A percentile compares a stretch with the other conserved stretches of the same genome.
Conservation (phyloP, 64 coral and sea anemone genomes). For the Dendrophyllia cribrosa region DNA sequence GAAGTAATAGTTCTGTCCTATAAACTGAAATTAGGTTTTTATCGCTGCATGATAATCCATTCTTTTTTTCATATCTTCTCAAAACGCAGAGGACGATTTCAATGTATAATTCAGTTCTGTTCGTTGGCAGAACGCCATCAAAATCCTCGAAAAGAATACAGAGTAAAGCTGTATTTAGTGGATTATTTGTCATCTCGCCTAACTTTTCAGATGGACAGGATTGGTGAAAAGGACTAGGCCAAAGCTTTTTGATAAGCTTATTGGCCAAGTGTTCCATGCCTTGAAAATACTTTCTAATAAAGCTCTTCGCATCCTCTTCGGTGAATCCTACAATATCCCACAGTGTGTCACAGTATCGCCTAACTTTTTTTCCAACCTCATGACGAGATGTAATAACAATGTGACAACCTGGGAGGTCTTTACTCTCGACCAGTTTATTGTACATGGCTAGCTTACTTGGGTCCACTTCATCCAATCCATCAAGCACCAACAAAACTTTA, state of each 20-base stretch:
- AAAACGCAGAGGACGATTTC: not conserved
- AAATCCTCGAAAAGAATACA: not conserved
- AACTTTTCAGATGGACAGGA: not conserved
- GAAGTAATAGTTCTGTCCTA: not conserved
- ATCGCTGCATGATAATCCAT: no score
- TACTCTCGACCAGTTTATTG: not conserved
- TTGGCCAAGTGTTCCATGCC: no score
- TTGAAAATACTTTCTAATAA: not conserved
- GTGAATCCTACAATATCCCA: slow-evolving; percentile 7
- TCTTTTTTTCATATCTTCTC: not conserved
- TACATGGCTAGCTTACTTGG: no score
- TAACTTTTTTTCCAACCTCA: not conserved
- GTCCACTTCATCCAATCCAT: slow-evolving; percentile 22
- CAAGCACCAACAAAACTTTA: slow-evolving; percentile 6
- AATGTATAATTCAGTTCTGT: not conserved
- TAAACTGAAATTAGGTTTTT: not conserved
- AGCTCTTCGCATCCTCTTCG: not conserved
- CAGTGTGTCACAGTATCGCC: slow-evolving; percentile 3
- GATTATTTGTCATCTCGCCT: not conserved
- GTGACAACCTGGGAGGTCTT: not conserved
- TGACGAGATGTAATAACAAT: not conserved
- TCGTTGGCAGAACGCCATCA: not conserved
- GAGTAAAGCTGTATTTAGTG: not conserved
- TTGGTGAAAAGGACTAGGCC: no score
- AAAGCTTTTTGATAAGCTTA: not conserved